phyloP scores from a whole-genome alignment of 1,140 invertebrate species.

The Heliothis virescens region DNA sequence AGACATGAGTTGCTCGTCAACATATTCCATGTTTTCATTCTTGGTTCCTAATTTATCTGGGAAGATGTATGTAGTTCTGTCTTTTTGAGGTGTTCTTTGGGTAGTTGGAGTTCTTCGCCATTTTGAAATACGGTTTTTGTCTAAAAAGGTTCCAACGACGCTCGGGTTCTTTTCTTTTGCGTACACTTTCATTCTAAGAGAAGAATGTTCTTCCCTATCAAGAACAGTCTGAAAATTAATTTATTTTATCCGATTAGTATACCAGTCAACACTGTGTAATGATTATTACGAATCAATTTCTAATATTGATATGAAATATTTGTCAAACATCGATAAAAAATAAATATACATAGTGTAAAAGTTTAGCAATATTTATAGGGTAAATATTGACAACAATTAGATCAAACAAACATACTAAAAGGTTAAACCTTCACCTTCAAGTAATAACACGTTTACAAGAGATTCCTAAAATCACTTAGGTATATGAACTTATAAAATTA shows the following conservation, averaged over 20 bases:
- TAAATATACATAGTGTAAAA: too few species aligned
- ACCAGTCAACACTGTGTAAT: too few species aligned
- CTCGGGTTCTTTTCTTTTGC: constrained; percentile 91
- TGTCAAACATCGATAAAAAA: too few species aligned
- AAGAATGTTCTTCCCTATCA: constrained; percentile 91
- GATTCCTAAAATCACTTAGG: background rate
- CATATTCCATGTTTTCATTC: constrained; percentile 78
- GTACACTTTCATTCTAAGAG: constrained; percentile 90
- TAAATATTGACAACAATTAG: too few species aligned
- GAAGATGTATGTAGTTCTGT: constrained; percentile 84
- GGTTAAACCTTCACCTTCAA: too few species aligned
- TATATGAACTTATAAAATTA: background rate
- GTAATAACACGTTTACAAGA: too few species aligned
- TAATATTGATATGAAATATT: too few species aligned
- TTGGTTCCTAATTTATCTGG: constrained; percentile 81
- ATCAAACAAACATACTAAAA: too few species aligned
- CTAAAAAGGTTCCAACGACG: constrained; percentile 83
- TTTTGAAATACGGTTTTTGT: constrained; percentile 77
- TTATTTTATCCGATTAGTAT: too few species aligned
- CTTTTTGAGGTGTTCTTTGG: constrained; percentile 59
- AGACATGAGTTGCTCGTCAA: constrained; percentile 84
- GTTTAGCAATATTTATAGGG: too few species aligned
- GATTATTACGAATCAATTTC: too few species aligned
- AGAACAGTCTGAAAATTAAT: constrained; percentile 88
- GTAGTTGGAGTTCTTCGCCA: constrained; percentile 68